Base-by-base conservation (phyloP, 2,113 vertebrate species). In the Cephalophus harveyi region DNA sequence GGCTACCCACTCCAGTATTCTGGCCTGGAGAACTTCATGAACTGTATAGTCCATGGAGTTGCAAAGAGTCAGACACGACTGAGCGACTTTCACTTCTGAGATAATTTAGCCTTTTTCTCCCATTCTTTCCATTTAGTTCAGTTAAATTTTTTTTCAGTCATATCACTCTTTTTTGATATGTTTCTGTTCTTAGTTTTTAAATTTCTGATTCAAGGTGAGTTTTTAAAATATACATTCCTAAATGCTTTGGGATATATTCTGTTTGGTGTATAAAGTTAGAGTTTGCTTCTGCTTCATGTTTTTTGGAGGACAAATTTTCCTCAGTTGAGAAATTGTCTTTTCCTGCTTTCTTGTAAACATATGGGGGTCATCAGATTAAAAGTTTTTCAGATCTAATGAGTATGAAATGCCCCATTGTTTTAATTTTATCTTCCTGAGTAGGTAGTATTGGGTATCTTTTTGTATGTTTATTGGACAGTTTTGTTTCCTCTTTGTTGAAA, bases 271-370 rank as follows among this genome's bases (percentile, higher is more conserved):
- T 15, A 59, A 52, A 43, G 36, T 92, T 94, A 54, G 33, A 62
- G 59, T 81, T 96, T 96, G 50, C 57, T 92, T 95, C 78, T 95
- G 60, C 48, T 96, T 95, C 28, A 64, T 95, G 52, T n/a, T 71
- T 87, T 88, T 96, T 33, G 2, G 23, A 83, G 60, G 59, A 89
- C 36, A 23, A 62, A 89, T 95, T 95, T 89, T 71, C 60, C 90
- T 86, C 17, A 82, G 57, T 76, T 96, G 36, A 87, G 48, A 81
- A 91, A 81, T 55, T 81, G 2, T 67, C 23, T 95, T 89, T 93
- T 85, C 59, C n/a, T 11, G 19, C 25, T 93, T 81, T 90, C 55
- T 94, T 89, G 11, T 95, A 79, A 95, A 87, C 21, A 48, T 48
- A 40, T 50, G 25, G 33, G n/a, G 57, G 43, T 87, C 48, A 52